These are phyloP conservation scores for Dolichoris vasculosae DNA, from an alignment of 1,140 invertebrate species.

Conservation along the genomic window DNA sequence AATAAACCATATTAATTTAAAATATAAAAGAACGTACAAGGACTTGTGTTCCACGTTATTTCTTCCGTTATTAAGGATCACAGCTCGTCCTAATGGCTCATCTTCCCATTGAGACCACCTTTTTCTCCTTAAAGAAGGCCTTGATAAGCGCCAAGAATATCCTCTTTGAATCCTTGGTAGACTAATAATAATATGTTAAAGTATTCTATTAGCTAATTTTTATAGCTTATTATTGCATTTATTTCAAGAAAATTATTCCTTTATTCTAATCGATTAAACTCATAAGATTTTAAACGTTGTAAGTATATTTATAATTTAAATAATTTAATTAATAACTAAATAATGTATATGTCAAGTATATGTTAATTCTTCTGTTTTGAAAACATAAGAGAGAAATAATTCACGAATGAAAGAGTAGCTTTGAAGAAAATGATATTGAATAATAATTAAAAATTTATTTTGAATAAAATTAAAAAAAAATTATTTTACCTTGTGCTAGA, in stretches of 20 bases:
- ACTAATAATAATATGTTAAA: conserved; percentile 51
- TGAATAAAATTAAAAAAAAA: too few species aligned
- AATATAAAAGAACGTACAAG: conserved; percentile 59
- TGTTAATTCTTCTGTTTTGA: too few species aligned
- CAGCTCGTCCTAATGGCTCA: conserved; percentile 68
- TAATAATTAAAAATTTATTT: too few species aligned
- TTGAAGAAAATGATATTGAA: too few species aligned
- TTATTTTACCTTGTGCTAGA: conserved; percentile 64
- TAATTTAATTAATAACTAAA: too few species aligned
- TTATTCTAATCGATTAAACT: too few species aligned
- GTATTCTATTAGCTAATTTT: background rate
- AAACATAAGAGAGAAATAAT: too few species aligned
- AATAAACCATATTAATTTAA: background rate
- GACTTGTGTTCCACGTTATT: conserved; percentile 65
- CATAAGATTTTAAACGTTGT: background rate
- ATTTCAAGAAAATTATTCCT: too few species aligned
- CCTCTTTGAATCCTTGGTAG: conserved; percentile 77
- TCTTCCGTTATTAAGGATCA: conserved; percentile 79
- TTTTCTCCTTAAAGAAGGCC: conserved; percentile 79
- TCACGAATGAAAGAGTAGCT: too few species aligned
- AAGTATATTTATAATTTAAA: too few species aligned
- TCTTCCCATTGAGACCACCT: conserved; percentile 72
- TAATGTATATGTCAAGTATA: too few species aligned
- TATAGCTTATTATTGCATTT: too few species aligned
- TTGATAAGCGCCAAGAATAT: conserved; percentile 82